Evolutionary conservation across 2,797 vertebrate species (phyloP), one percentile per base, ranked within the genome.

Genomic region (Hirundo rustica): DNA sequence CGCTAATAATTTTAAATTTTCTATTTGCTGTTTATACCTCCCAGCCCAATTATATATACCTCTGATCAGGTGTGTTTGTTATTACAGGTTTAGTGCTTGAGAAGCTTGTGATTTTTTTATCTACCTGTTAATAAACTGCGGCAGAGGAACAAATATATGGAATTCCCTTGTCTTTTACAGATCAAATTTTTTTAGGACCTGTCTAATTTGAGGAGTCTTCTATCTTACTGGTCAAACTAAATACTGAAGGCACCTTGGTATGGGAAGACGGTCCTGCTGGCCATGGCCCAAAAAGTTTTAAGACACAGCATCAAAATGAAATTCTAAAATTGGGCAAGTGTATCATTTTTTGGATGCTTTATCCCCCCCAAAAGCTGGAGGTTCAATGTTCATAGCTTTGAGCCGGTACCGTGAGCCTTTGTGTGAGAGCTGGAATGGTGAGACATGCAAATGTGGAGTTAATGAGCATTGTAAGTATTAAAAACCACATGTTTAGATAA

Each of bases 401-500:
- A 17, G 55, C 42, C 32, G 14, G n/a, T 36, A 16, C 66, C 13
- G 2, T 60, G 20, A 66, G 36, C 65, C 82, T 47, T 44, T 55
- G 26, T 62, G 26, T 27, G 36, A 58, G 79, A 44, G 58, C 25
- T 62, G 50, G 17, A 55, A 8, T 32, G 48, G 60, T 32, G 42
- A 51, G 81, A 71, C 68, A 58, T 47, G 27, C 82, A 88, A 71
- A 58, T 82, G 79, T 36, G 10, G 36, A 27, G 70, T 74, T 83
- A 57, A 81, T 68, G 74, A 92, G 80, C 78, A 88, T 9, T 83
- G 58, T 65, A 72, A 71, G 87, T 83, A 91, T 80, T 91, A 95
- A 92, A 94, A 96, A 78, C 84, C 88, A 74, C 89, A 80, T 91
- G 92, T 92, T 97, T 88, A 42, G 87, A 38, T 95, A 96, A 96